Evolutionary conservation across 2,888 invertebrate genomes (phyloP), one percentile per base, ranked within the genome.

Genomic region (Epistrophe grossulariae): DNA sequence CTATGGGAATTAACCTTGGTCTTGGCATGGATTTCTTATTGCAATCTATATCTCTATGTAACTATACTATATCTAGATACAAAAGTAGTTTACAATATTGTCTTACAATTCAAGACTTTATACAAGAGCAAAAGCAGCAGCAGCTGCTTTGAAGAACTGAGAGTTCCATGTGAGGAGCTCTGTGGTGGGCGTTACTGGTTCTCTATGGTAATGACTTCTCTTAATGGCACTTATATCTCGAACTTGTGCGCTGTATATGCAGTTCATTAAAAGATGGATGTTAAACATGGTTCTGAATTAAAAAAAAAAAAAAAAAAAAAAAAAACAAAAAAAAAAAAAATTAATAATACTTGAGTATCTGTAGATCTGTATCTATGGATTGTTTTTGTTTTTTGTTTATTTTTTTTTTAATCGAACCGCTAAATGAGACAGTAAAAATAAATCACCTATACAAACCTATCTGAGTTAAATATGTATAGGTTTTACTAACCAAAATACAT

Each of bases 21-120:
- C 88, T 88, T 88, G 88, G 88, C 88, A 84, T 84, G 84, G 80
- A 84, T 88, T 84, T 88, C 83, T 79, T 74, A 79, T 45, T 73
- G 64, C 19, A 76, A 55, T 70, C 24, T 52, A 24, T 57, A 68
- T 50, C 59, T 35, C 6, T 59, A n/a, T 81, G 84, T 57, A 78
- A 78, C 66, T 59, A 66, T 59, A 72, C 35, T 7, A 24, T 31
- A 31, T 5, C 8, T 59, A 79, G 71, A 31, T 52, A 73, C 71
- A 87, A 74, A 83, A 72, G 79, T 66, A 76, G 45, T 17, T 84
- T 79, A 76, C 84, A 80, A 76, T 76, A 76, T 84, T 80, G 84
- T 64, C 48, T 76, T 84, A 84, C 84, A 84, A 74, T 64, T 50
- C 43, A 62, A 60, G 35, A 70, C 55, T 55, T 24, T 24, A 24